Evolutionary conservation across 2,797 vertebrate species (phyloP).

Genomic region (Falco naumanni): DNA sequence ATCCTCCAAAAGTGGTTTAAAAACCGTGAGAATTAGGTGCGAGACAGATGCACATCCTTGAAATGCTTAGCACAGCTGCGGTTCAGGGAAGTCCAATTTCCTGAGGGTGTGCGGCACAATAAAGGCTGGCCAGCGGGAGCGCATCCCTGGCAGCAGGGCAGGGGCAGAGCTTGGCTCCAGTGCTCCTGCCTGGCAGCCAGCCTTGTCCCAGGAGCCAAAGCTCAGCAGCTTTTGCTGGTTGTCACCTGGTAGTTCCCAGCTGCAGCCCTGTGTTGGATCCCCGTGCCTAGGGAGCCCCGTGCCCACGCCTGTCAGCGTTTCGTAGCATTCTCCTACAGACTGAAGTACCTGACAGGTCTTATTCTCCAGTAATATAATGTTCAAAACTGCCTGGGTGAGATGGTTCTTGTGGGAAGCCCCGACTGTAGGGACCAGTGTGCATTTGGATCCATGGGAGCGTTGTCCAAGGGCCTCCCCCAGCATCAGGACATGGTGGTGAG

Average conservation of each 20-base stretch:
- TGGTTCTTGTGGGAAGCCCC: background rate
- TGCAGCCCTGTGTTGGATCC: background rate
- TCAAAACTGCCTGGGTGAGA: background rate
- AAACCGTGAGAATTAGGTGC: background rate
- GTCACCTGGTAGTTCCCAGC: background rate
- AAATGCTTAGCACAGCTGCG: background rate
- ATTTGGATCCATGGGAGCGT: background rate
- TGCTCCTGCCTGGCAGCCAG: background rate
- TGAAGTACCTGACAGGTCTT: background rate
- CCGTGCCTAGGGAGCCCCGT: background rate
- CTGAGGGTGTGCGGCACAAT: background rate
- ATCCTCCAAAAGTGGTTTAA: background rate
- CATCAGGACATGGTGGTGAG: rapidly evolving
- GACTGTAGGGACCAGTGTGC: background rate
- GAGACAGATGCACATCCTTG: rapidly evolving
- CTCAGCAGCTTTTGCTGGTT: background rate
- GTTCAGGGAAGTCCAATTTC: background rate
- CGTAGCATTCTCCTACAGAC: rapidly evolving
- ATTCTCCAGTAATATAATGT: background rate
- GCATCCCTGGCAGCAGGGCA: background rate
- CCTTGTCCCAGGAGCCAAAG: background rate
- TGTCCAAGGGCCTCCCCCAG: background rate
- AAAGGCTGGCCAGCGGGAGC: background rate
- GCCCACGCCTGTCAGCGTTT: background rate
- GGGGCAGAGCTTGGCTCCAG: background rate